Evolutionary conservation across 2,888 invertebrate species (phyloP).

Genomic region (Tetropium fuscum): DNA sequence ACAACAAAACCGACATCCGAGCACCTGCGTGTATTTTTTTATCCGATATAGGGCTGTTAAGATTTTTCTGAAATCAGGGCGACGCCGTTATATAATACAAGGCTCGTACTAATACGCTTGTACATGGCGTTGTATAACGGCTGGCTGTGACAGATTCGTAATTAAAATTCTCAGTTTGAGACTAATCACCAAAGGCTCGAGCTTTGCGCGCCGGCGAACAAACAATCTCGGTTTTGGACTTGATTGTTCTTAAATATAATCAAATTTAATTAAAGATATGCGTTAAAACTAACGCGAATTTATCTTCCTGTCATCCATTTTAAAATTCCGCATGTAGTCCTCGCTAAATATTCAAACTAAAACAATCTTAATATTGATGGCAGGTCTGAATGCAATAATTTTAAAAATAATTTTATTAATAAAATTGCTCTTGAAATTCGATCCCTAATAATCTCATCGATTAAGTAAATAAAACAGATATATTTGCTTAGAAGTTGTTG

Average conservation of each 20-base stretch:
- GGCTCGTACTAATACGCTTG: conserved; percentile 16
- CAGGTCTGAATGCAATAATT: conserved; percentile 9
- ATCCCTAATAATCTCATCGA: too few relatives aligned
- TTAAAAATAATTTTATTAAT: neutral
- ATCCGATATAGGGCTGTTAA: neutral
- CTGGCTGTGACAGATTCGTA: conserved; percentile 58
- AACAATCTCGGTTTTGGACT: conserved; percentile 43
- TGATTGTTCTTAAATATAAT: conserved; percentile 57
- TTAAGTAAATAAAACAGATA: too few relatives aligned
- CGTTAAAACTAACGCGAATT: conserved; percentile 45
- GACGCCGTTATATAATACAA: conserved; percentile 16
- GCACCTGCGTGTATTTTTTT: neutral
- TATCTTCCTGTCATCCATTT: conserved; percentile 29
- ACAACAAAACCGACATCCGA: neutral
- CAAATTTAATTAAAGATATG: conserved; percentile 56
- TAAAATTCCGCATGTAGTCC: conserved; percentile 17
- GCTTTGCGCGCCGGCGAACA: conserved; percentile 44
- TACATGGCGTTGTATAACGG: conserved; percentile 42
- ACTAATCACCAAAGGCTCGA: conserved; percentile 52
- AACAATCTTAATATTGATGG: conserved; percentile 9
- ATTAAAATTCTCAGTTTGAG: conserved; percentile 58
- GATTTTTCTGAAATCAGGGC: conserved; percentile 8
- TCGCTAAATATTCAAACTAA: conserved; percentile 22
- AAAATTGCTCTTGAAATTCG: too few relatives aligned
- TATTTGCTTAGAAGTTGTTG: too few relatives aligned